These are phyloP conservation scores for Cossypha niveicapilla DNA, from an alignment of 2,797 vertebrate species.

Conservation along the genomic window DNA sequence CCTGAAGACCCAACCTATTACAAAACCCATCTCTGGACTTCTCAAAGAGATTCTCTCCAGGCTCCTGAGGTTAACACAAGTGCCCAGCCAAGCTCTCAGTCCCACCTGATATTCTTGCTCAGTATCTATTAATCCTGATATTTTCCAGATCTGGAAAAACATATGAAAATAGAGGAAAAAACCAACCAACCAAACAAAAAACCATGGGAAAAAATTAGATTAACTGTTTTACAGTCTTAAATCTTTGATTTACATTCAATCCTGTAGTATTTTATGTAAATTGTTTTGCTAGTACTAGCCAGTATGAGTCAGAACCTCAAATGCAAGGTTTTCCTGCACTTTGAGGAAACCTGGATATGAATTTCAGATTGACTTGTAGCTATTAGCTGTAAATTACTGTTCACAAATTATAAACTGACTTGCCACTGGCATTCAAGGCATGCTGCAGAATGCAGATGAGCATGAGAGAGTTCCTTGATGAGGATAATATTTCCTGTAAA, in stretches of 20 bases:
- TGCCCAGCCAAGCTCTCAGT: background rate
- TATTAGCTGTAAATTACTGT: background rate
- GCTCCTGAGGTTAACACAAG: background rate
- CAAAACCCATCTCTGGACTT: background rate
- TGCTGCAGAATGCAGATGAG: background rate
- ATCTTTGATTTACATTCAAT: background rate
- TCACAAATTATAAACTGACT: background rate
- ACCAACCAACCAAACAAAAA: background rate
- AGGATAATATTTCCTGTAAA: background rate
- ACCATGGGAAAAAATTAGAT: background rate
- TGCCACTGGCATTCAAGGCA: background rate
- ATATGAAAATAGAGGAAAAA: background rate
- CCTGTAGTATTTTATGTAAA: background rate
- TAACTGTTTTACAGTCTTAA: background rate
- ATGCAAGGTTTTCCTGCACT: background rate
- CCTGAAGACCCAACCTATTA: background rate
- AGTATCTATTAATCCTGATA: background rate
- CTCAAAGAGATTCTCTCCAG: background rate
- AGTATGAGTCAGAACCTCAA: background rate
- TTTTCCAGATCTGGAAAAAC: background rate
- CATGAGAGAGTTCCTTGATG: background rate
- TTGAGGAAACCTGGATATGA: background rate
- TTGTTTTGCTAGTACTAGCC: background rate
- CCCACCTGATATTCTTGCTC: background rate
- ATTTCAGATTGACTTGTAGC: background rate